Evolutionary conservation across 2,888 invertebrate species (phyloP).

Genomic region (Agrilus biguttatus): DNA sequence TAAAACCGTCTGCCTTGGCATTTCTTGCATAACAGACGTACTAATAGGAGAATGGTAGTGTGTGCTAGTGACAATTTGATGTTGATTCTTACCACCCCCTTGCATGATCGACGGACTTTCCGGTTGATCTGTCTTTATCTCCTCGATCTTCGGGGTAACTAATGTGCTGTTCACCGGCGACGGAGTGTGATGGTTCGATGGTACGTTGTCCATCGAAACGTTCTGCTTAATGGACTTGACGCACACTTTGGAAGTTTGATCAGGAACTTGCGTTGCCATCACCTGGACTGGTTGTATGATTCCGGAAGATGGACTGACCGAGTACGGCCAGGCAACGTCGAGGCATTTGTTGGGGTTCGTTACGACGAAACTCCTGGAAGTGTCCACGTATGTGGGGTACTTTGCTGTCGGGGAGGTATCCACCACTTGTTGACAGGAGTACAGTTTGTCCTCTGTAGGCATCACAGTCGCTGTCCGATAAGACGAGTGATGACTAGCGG

Average conservation of each 20-base stretch:
- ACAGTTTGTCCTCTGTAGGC: slow-evolving; percentile 42
- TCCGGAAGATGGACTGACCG: slow-evolving; percentile 34
- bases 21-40: slow-evolving; percentile 26
- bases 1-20: slow-evolving; percentile 75
- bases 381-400: slow-evolving; percentile 43
- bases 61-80: slow-evolving; percentile 18
- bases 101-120: slow-evolving; percentile 15
- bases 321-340: slow-evolving; percentile 35
- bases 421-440: slow-evolving; percentile 42
- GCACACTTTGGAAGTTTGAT: slow-evolving; percentile 20
- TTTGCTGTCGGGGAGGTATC: slow-evolving; percentile 44
- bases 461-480: slow-evolving; percentile 25
- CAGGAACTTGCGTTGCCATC: slow-evolving; percentile 22
- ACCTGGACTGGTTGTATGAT: slow-evolving; percentile 34
- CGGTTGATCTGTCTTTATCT: slow-evolving; percentile 36
- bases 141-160: slow-evolving; percentile 46
- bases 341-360: slow-evolving; percentile 31
- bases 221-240: slow-evolving; percentile 25
- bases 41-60: slow-evolving; percentile 29
- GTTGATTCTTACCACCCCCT: slow-evolving; percentile 16
- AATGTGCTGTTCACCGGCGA: slow-evolving; percentile 45
- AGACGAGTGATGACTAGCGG: slow-evolving; percentile 31
- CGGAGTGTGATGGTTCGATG: slow-evolving; percentile 44
- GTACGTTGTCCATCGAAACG: slow-evolving; percentile 36
- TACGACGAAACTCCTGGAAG: slow-evolving; percentile 39